These are phyloP conservation scores for Antechinus stuartii DNA, from an alignment of 2,113 vertebrate species.

Conservation along the genomic window DNA sequence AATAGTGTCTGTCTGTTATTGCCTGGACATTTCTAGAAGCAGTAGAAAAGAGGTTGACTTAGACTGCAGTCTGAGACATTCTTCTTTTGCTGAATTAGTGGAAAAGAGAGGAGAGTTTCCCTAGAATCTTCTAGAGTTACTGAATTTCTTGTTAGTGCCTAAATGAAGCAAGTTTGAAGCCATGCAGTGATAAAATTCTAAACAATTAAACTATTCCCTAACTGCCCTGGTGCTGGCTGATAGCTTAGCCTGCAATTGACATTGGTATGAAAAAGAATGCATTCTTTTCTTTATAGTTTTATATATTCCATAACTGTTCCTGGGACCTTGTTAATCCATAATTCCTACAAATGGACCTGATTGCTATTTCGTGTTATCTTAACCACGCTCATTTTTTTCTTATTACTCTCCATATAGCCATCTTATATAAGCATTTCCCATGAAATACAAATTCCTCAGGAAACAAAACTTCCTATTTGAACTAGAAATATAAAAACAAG, in stretches of 20 bases:
- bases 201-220: background rate
- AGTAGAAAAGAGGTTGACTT: background rate
- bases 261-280: background rate
- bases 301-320: background rate
- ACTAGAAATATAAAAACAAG: background rate
- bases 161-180: background rate
- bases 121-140: background rate
- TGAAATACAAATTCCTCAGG: background rate
- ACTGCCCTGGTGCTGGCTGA: background rate
- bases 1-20: background rate
- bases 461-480: background rate
- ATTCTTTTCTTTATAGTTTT: background rate
- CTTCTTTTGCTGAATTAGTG: background rate
- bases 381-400: constrained; percentile 30
- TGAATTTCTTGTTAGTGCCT: background rate
- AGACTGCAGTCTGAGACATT: background rate
- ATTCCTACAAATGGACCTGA: constrained; percentile 23
- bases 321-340: background rate
- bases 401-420: background rate
- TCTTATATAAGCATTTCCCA: background rate
- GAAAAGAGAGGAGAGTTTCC: background rate
- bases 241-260: background rate
- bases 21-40: background rate
- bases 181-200: background rate
- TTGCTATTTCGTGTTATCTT: background rate